Percentiles rank a stretch among this genome's conserved stretches.
phyloP scores from a whole-genome alignment of 92 coral and sea anemone genomes.

The Chrysogorgia sp. region DNA sequence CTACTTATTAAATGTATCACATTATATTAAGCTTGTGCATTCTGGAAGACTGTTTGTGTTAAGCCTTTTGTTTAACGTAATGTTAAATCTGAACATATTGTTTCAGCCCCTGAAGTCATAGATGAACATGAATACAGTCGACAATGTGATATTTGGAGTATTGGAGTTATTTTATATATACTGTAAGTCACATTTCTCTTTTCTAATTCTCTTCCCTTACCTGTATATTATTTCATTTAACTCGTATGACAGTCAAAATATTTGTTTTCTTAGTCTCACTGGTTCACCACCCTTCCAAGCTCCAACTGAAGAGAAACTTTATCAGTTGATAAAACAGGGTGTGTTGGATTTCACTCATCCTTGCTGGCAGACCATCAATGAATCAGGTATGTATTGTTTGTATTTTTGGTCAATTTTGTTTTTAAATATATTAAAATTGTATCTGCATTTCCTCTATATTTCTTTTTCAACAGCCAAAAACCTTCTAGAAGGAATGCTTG shows the following conservation, averaged over 20 bases:
- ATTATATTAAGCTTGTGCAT: no score
- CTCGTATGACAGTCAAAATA: background rate
- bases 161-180: constrained; percentile 93
- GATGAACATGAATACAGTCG: constrained; percentile 97
- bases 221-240: background rate
- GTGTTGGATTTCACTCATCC: constrained; percentile 85
- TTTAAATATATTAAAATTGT: no score
- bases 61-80: no score
- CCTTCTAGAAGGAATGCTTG: constrained; percentile 94
- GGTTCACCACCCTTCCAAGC: constrained; percentile 97
- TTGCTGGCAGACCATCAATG: constrained; percentile 93
- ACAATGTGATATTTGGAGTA: constrained; percentile 99
- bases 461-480: constrained; percentile 70
- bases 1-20: no score
- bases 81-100: background rate
- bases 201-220: background rate
- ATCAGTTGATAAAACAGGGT: constrained; percentile 89
- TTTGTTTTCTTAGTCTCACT: constrained; percentile 68
- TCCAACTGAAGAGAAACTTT: constrained; percentile 89
- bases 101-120: constrained; percentile 95
- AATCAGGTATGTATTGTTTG: constrained; percentile 71
- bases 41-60: no score
- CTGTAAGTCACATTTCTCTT: constrained; percentile 72
- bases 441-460: no score
- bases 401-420: no score